These are phyloP conservation scores for Synodontis membranacea DNA, from an alignment of 2,113 vertebrate species.

Conservation along the genomic window DNA sequence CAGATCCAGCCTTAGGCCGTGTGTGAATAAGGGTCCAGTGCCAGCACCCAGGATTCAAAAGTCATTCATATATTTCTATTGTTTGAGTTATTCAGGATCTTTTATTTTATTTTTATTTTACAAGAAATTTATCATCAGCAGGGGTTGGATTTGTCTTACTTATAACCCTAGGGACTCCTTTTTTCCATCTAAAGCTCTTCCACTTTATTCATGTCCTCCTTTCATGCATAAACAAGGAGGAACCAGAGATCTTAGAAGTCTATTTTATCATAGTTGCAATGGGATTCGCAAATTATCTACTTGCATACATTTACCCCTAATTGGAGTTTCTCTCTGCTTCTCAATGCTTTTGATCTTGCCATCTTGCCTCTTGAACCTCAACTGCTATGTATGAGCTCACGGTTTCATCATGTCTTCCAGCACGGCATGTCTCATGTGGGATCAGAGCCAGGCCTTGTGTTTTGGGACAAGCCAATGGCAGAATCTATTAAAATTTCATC, in stretches of 20 bases:
- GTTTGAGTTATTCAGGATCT: neutral
- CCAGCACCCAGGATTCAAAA: too few species aligned
- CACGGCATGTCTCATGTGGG: neutral
- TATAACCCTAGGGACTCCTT: conserved; percentile 12
- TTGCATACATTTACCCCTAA: conserved; percentile 60
- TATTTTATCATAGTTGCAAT: conserved; percentile 56
- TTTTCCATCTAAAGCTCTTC: conserved; percentile 42
- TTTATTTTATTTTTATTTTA: neutral
- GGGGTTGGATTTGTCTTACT: conserved; percentile 23
- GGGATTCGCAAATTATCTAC: conserved; percentile 57
- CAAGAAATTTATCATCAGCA: neutral
- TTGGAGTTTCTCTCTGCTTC: conserved; percentile 47
- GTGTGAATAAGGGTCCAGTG: too few species aligned
- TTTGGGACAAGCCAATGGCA: conserved; percentile 11
- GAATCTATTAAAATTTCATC: conserved; percentile 50
- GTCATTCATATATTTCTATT: neutral
- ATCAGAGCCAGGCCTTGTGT: conserved; percentile 22
- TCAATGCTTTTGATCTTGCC: conserved; percentile 55
- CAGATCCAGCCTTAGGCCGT: too few species aligned
- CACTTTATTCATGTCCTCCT: conserved; percentile 47
- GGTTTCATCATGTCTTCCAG: conserved; percentile 43
- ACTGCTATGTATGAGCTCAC: conserved; percentile 19
- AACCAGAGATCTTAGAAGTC: conserved; percentile 48
- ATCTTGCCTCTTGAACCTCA: conserved; percentile 30
- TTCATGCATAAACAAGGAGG: conserved; percentile 54